A percentile compares a stretch with the other conserved stretches of the same genome.
Conservation (phyloP, 1,140 invertebrate genomes). For the Cylas formicarius region DNA sequence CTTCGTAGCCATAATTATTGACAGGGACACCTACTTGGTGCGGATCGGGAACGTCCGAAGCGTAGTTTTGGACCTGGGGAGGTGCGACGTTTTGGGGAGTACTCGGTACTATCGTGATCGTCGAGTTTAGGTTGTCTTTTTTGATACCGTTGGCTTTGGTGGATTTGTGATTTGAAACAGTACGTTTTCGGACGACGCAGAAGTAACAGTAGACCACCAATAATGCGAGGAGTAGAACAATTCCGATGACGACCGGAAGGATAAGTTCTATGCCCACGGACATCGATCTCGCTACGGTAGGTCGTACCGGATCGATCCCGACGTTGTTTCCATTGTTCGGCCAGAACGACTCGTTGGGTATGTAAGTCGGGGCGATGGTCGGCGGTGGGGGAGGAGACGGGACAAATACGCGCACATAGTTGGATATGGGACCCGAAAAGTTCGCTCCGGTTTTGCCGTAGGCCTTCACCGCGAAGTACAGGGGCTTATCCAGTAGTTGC, state of each 20-base stretch:
- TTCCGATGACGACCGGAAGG: slow-evolving; percentile 41
- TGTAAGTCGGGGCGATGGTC: slow-evolving; percentile 38
- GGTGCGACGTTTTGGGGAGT: slow-evolving; percentile 29
- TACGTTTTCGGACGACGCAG: slow-evolving; percentile 40
- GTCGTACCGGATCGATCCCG: slow-evolving; percentile 26
- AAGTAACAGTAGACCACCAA: slow-evolving; percentile 45
- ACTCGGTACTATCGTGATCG: slow-evolving; percentile 40
- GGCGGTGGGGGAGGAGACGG: slow-evolving; percentile 46
- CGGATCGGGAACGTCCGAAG: slow-evolving; percentile 35
- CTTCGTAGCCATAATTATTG: slow-evolving; percentile 39
- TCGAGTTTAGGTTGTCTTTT: slow-evolving; percentile 36
- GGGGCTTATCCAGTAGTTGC: slow-evolving; percentile 42
- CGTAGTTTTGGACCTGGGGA: slow-evolving; percentile 30
- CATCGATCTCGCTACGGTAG: slow-evolving; percentile 31
- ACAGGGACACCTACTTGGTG: slow-evolving; percentile 41
- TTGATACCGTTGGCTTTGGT: slow-evolving; percentile 29
- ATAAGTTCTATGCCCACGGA: slow-evolving; percentile 42
- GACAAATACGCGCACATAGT: slow-evolving; percentile 48
- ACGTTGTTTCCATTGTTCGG: slow-evolving; percentile 34
- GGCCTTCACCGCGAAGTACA: slow-evolving; percentile 50
- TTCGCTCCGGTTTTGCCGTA: slow-evolving; percentile 36
- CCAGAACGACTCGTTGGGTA: slow-evolving; percentile 37
- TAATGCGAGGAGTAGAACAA: slow-evolving; percentile 40
- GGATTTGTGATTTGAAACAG: slow-evolving; percentile 28
- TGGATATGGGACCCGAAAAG: slow-evolving; percentile 48